Evolutionary conservation across 1,140 invertebrate species (phyloP), one percentile per base, ranked within the genome.

Genomic region (Papilio dardanus): DNA sequence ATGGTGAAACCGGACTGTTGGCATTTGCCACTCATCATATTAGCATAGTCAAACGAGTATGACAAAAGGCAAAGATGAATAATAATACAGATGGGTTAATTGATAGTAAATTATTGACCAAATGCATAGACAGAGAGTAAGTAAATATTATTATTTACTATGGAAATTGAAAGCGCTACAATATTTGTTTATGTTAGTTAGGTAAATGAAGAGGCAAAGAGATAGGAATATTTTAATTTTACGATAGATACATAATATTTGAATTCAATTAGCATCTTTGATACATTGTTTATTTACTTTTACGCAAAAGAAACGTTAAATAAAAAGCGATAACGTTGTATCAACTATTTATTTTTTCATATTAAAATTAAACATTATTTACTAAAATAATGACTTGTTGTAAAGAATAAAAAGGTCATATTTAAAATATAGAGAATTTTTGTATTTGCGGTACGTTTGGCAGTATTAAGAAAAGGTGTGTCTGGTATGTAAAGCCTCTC

Each of bases 1-100:
- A 62, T 28, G 54, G 54, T 28, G 30, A 62, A 28, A 62, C 54
- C 54, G 54, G 54, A 62, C 54, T 62, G 54, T 28, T 62, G n/a
- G n/a, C n/a, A n/a, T n/a, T n/a, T n/a, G 54, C 2, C 24, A 28
- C 12, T 62, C 54, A 28, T 62, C 21, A 62, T 28, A 50, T 50
- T 50, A 62, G 24, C 54, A 10, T 62, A 62, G 21, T 54, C 54
- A 62, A 62, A 62, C 54, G 21, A 28, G 24, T 62, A 1, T 50
- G 16, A 46, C 0, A 58, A 58, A 16, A 24, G 54, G 24, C 54
- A 62, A 62, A 62, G 54, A 28, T 62, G 30, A 62, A 62, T 12
- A 28, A 62, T 19, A 50, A 50, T 62, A 28, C 30, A 62, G 54
- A 62, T 14, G 24, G 24, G 21, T 54, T 54, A 62, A 28, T 62